Evolutionary conservation across 2,113 vertebrate species (phyloP), one percentile per base, ranked within the genome.

Genomic region (Hippoglossus stenolepis): DNA sequence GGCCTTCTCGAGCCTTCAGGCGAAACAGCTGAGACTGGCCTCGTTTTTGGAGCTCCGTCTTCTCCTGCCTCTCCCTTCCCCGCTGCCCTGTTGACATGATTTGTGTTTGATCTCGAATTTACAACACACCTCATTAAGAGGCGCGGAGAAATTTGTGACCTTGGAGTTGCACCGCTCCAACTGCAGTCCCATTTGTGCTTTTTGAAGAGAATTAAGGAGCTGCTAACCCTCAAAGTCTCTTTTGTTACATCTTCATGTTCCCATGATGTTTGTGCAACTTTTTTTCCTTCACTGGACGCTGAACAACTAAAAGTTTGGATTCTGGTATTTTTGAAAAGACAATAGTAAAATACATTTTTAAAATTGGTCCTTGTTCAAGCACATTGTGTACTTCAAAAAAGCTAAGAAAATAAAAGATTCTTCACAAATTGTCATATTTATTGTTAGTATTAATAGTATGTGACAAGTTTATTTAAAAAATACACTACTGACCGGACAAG

Each of bases 1-100:
- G 67, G 78, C 70, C 80, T 80, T 89, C 82, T 80, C 43, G 26
- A 85, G 86, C 88, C 91, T 92, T 64, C 82, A 58, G 91, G 92
- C 92, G 1, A 92, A 51, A 92, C 92, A 93, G 92, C 90, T 93
- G 92, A 79, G 91, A 61, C 92, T 85, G 85, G 72, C 58, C 60
- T 89, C 58, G 21, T 83, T 75, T 85, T 75, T 63, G 74, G 63
- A 82, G 75, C 58, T 67, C 78, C 17, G 47, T 79, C 83, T 64
- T 70, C 0, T 23, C 28, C 70, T 73, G 43, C 67, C 64, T 80
- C 21, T 45, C 70, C 74, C 76, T 71, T 70, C 72, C 68, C 31
- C 13, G 12, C 66, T 73, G 82, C 73, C 75, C 70, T 73, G 74
- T 79, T 58, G n/a, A 67, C 38, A 20, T 83, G 86, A 84, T 81